Evolutionary conservation across 1,140 invertebrate species (phyloP).

Genomic region (Drosophila ogumai): DNA sequence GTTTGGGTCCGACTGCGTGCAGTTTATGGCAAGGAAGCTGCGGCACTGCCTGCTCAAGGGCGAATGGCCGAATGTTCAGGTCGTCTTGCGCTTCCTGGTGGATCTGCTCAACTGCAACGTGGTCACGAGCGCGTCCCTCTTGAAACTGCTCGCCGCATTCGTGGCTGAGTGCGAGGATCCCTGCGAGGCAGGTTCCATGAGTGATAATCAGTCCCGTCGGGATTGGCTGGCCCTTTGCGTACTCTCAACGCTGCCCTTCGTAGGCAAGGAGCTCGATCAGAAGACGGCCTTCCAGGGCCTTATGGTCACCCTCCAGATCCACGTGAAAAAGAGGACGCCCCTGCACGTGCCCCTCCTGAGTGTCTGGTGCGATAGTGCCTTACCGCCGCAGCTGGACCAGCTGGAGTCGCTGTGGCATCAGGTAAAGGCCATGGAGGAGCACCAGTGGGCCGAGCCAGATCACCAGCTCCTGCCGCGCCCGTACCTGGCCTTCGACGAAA

Average conservation of each 20-base stretch:
- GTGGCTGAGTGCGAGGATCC: conserved; percentile 94
- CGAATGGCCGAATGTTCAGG: conserved; percentile 94
- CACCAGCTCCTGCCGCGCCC: conserved; percentile 95
- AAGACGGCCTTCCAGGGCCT: conserved; percentile 96
- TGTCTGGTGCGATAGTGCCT: conserved; percentile 86
- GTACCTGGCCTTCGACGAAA: conserved; percentile 97
- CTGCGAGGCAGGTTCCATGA: conserved; percentile 87
- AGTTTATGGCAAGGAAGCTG: conserved; percentile 95
- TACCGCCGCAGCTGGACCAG: conserved; percentile 98
- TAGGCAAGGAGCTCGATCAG: conserved; percentile 97
- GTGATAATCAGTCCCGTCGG: conserved; percentile 88
- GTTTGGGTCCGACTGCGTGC: conserved; percentile 98
- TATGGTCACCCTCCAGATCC: conserved; percentile 95
- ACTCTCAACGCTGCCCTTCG: conserved; percentile 96
- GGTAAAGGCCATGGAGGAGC: conserved; percentile 93
- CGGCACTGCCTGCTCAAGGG: conserved; percentile 94
- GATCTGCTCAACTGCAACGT: conserved; percentile 99
- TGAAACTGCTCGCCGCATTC: conserved; percentile 95
- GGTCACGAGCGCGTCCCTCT: conserved; percentile 94
- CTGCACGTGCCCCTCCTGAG: conserved; percentile 95
- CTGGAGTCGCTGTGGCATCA: conserved; percentile 98
- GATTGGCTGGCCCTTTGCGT: conserved; percentile 98
- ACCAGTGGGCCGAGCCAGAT: conserved; percentile 94
- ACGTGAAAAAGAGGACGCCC: conserved; percentile 95
- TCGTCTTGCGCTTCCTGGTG: conserved; percentile 94